A percentile compares a stretch with the other conserved stretches of the same genome.
phyloP scores from a whole-genome alignment of 2,113 vertebrate genomes.

The Chunga burmeisteri region DNA sequence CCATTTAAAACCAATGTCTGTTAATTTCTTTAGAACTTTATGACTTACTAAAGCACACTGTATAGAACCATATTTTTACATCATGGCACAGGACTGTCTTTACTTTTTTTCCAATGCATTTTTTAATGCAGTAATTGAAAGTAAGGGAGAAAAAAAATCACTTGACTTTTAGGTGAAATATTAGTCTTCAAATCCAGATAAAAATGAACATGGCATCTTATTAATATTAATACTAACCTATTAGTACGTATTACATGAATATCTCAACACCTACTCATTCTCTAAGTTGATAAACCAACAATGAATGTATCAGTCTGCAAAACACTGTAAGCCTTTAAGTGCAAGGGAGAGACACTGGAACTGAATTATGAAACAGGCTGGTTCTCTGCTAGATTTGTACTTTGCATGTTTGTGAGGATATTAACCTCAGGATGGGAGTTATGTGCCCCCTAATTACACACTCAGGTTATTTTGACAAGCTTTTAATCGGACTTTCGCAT shows the following conservation, averaged over 20 bases:
- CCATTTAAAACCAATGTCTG: background rate
- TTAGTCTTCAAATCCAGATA: conserved; percentile 14
- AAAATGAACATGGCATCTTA: background rate
- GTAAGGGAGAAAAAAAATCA: background rate
- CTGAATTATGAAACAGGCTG: conserved; percentile 46
- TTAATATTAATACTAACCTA: conserved; percentile 34
- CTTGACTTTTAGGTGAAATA: background rate
- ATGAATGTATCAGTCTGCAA: conserved; percentile 48
- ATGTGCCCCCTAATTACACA: conserved; percentile 66
- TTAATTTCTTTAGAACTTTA: background rate
- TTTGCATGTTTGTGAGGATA: conserved; percentile 64
- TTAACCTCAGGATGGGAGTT: conserved; percentile 57
- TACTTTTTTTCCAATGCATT: background rate
- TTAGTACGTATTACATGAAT: conserved; percentile 46
- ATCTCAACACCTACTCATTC: conserved; percentile 57
- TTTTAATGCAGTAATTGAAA: background rate
- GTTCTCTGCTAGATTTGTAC: conserved; percentile 40
- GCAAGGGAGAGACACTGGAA: conserved; percentile 5
- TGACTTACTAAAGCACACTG: background rate
- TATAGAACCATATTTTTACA: background rate
- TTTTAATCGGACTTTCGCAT: conserved; percentile 68
- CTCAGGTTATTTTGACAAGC: conserved; percentile 66
- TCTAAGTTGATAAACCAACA: conserved; percentile 48
- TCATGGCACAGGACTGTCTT: background rate
- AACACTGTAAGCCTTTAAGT: conserved; percentile 49